These are phyloP conservation scores for Drosophila serrata DNA, from an alignment of 1,140 invertebrate genomes.

Conservation along the genomic window DNA sequence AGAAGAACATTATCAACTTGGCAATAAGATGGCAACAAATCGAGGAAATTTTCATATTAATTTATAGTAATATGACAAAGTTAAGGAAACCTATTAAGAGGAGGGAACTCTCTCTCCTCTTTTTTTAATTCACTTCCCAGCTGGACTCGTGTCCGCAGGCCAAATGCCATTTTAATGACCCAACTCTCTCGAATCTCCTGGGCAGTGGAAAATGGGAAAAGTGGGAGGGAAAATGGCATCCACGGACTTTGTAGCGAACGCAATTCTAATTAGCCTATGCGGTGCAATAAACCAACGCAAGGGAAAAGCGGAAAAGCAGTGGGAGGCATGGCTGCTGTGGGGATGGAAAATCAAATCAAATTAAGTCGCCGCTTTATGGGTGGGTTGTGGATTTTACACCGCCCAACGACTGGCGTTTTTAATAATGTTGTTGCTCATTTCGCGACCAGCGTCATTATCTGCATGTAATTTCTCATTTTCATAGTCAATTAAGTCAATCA, in stretches of 20 bases:
- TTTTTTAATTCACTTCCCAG: conserved; percentile 14
- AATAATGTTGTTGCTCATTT: conserved; percentile 76
- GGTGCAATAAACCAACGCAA: conserved; percentile 67
- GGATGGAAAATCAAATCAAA: conserved; percentile 77
- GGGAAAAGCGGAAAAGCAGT: conserved; percentile 12
- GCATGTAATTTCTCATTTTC: conserved; percentile 85
- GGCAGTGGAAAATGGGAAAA: neutral
- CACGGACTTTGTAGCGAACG: conserved; percentile 40
- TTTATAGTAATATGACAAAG: neutral
- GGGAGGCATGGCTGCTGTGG: conserved; percentile 19
- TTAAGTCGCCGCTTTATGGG: conserved; percentile 71
- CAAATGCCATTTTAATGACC: conserved; percentile 72
- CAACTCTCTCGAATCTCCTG: conserved; percentile 44
- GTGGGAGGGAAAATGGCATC: neutral
- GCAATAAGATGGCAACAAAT: too few species aligned
- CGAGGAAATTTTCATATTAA: too few species aligned
- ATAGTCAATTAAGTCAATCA: conserved; percentile 86
- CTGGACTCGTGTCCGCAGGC: conserved; percentile 56
- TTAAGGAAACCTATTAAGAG: neutral
- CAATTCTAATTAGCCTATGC: conserved; percentile 75
- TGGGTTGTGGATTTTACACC: conserved; percentile 45
- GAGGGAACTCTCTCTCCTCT: neutral
- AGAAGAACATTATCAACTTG: neutral
- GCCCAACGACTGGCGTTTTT: conserved; percentile 20
- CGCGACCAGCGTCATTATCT: conserved; percentile 78